Evolutionary conservation across 2,797 vertebrate species (phyloP).

Genomic region (Oryzias sinensis): DNA sequence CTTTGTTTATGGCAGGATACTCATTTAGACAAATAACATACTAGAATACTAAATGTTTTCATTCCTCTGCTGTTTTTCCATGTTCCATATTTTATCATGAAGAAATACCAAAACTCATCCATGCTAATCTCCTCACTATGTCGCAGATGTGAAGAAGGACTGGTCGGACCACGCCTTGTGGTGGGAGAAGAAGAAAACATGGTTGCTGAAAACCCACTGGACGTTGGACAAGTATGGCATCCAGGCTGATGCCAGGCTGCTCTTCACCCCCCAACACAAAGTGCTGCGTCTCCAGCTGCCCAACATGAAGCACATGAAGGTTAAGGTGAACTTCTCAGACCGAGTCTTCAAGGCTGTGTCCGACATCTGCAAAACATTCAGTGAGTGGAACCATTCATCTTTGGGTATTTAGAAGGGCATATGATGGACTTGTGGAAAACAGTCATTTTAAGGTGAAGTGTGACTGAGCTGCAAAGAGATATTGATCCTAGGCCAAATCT

Average conservation of each 20-base stretch:
- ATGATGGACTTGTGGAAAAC: constrained; percentile 16
- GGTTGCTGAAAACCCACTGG: constrained; percentile 99
- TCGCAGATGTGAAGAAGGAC: constrained; percentile 95
- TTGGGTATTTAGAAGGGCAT: background rate
- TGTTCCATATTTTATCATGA: background rate
- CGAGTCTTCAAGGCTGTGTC: constrained; percentile 98
- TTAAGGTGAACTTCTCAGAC: constrained; percentile 99
- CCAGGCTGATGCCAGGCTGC: constrained; percentile 95
- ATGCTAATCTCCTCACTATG: background rate
- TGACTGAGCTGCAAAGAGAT: constrained; percentile 1
- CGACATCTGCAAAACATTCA: constrained; percentile 99
- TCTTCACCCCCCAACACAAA: constrained; percentile 98
- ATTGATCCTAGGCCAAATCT: background rate
- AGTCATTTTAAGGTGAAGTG: constrained; percentile 12
- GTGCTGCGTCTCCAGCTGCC: constrained; percentile 95
- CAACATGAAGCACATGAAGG: constrained; percentile 99
- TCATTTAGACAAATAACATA: background rate
- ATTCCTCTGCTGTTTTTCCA: background rate
- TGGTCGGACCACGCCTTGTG: constrained; percentile 98
- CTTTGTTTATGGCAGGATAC: background rate
- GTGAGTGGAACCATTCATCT: constrained; percentile 80
- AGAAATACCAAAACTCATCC: background rate
- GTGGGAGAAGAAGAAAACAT: constrained; percentile 99
- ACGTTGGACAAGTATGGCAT: constrained; percentile 98
- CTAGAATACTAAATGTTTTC: background rate